Conservation (phyloP, 2,797 vertebrate species). For the Mormyrops attenuatus region DNA sequence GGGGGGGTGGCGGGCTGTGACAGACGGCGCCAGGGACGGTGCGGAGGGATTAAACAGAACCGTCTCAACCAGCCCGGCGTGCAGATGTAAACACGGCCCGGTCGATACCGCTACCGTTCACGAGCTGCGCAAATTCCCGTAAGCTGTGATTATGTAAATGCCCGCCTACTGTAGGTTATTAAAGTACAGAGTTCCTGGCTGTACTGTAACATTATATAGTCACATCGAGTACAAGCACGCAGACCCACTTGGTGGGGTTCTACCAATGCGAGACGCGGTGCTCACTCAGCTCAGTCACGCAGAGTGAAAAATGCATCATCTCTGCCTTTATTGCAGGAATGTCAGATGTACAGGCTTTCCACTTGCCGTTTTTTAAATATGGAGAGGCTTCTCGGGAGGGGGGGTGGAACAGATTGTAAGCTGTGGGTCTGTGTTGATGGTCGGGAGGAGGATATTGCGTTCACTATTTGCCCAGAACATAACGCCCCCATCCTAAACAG, state of each 20-base stretch:
- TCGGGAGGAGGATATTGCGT: background rate
- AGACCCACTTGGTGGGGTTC: background rate
- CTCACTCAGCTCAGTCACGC: background rate
- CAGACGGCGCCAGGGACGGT: background rate
- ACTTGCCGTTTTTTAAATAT: background rate
- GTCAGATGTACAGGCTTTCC: background rate
- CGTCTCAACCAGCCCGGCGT: background rate
- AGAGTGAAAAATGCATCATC: background rate
- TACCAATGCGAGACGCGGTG: background rate
- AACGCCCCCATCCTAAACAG: constrained; percentile 16
- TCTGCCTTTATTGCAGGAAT: background rate
- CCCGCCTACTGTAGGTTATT: background rate
- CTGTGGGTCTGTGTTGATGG: background rate
- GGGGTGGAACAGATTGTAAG: background rate
- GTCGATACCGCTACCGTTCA: background rate
- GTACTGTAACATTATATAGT: background rate
- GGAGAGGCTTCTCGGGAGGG: background rate
- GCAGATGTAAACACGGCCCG: background rate
- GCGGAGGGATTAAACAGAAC: background rate
- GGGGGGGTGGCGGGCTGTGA: background rate
- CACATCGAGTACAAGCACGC: background rate
- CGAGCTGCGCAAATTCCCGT: background rate
- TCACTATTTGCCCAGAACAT: constrained; percentile 27
- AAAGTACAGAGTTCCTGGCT: constrained; percentile 5
- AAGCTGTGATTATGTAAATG: background rate